These are phyloP conservation scores for Ormyrus thymus DNA, from an alignment of 2,888 invertebrate genomes.

Conservation along the genomic window DNA sequence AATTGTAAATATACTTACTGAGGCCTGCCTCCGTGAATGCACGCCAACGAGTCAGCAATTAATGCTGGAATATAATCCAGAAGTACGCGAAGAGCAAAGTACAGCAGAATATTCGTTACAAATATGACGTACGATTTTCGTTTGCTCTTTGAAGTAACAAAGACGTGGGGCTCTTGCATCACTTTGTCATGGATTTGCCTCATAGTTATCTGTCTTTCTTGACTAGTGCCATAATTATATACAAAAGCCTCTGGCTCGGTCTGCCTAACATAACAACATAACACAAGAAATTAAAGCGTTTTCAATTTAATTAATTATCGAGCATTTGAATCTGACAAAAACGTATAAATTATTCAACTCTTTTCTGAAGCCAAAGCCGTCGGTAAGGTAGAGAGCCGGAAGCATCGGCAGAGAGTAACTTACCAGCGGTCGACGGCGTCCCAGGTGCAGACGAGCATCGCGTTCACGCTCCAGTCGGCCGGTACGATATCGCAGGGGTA, in stretches of 20 bases:
- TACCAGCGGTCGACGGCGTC: conserved; percentile 63
- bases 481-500: conserved; percentile 61
- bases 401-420: background rate
- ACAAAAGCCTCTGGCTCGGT: conserved; percentile 76
- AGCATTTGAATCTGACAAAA: too few relatives aligned
- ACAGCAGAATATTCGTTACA: conserved; percentile 47
- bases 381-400: too few relatives aligned
- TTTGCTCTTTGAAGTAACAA: conserved; percentile 10
- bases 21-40: conserved; percentile 61
- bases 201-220: conserved; percentile 77
- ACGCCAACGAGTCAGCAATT: conserved; percentile 57
- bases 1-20: conserved; percentile 59
- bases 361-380: too few relatives aligned
- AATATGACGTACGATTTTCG: conserved; percentile 36
- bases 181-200: conserved; percentile 42
- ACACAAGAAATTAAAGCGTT: background rate
- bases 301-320: background rate
- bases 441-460: conserved; percentile 62
- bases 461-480: conserved; percentile 64
- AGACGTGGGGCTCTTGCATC: conserved; percentile 34
- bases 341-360: too few relatives aligned
- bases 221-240: conserved; percentile 90
- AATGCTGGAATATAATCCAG: conserved; percentile 63
- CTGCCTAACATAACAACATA: conserved; percentile 51
- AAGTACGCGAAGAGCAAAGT: conserved; percentile 56